A percentile compares a stretch with the other conserved stretches of the same genome.
These are phyloP conservation scores for Drosophila cognata DNA, from an alignment of 2,888 invertebrate species.

Conservation along the genomic window DNA sequence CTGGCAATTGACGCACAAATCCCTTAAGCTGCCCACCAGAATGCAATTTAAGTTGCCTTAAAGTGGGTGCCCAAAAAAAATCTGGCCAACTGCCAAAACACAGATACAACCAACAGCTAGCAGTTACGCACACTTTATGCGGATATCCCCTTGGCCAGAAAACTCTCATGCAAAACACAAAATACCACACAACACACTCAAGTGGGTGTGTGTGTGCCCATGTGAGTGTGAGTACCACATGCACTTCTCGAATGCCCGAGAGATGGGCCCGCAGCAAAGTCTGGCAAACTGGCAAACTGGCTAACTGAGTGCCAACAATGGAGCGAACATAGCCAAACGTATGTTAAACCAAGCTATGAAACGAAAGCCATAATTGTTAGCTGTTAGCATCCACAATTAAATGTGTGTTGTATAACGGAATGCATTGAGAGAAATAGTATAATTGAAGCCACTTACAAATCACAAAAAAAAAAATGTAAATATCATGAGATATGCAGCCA, in stretches of 20 bases:
- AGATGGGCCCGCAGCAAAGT: background rate
- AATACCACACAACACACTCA: background rate
- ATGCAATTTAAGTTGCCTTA: constrained; percentile 28
- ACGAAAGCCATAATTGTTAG: constrained; percentile 29
- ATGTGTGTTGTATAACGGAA: background rate
- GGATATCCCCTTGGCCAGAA: constrained; percentile 11
- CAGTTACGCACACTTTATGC: constrained; percentile 12
- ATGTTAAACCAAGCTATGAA: constrained; percentile 26
- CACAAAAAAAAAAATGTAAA: background rate
- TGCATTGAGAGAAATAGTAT: background rate
- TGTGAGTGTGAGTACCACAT: constrained; percentile 34
- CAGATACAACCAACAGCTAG: constrained; percentile 11
- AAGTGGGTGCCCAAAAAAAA: constrained; percentile 1
- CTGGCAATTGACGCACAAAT: constrained; percentile 9
- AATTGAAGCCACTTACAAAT: constrained; percentile 13
- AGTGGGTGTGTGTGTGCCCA: constrained; percentile 7
- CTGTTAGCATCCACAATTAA: constrained; percentile 10
- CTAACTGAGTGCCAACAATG: constrained; percentile 8
- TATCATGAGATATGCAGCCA: background rate
- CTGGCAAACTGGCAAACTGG: constrained; percentile 1
- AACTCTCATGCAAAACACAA: constrained; percentile 9
- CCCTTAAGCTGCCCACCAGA: constrained; percentile 7
- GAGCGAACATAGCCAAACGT: constrained; percentile 18
- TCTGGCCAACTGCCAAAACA: constrained; percentile 18
- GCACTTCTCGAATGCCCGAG: constrained; percentile 19